phyloP scores from a whole-genome alignment of 2,888 invertebrate genomes.

The Aquatica leii region DNA sequence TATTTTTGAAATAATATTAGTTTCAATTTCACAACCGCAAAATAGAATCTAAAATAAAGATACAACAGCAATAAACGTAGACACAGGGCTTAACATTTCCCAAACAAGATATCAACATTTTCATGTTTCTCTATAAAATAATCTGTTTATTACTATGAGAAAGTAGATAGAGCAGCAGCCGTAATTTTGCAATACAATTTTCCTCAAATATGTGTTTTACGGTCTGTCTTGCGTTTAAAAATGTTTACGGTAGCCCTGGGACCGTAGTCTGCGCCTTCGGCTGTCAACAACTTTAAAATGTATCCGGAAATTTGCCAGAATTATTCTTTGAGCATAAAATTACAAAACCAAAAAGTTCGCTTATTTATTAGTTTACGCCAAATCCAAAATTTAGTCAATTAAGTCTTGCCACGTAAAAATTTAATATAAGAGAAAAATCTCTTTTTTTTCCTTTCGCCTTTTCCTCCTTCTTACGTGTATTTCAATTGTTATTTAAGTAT shows the following conservation, averaged over 20 bases:
- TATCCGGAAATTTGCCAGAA: slow-evolving; percentile 27
- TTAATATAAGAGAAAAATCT: background rate
- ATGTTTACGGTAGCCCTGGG: slow-evolving; percentile 33
- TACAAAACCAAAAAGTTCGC: background rate
- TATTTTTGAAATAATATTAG: too few relatives aligned
- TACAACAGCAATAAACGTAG: background rate
- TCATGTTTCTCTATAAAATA: slow-evolving; percentile 30
- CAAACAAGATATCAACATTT: slow-evolving; percentile 20
- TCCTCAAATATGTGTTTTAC: slow-evolving; percentile 37
- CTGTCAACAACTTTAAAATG: slow-evolving; percentile 33
- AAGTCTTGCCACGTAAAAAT: too few relatives aligned
- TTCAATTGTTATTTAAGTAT: background rate
- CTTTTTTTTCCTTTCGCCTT: background rate
- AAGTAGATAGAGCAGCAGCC: slow-evolving; percentile 27
- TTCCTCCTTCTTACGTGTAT: background rate
- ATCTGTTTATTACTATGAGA: slow-evolving; percentile 32
- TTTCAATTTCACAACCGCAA: too few relatives aligned
- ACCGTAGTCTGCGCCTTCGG: slow-evolving; percentile 21
- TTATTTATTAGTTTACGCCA: background rate
- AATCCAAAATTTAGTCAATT: background rate
- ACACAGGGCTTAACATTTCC: slow-evolving; percentile 14
- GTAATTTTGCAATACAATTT: slow-evolving; percentile 35
- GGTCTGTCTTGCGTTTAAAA: slow-evolving; percentile 30
- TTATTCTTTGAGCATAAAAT: slow-evolving; percentile 9
- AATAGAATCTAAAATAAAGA: too few relatives aligned